These are phyloP conservation scores for Oreochromis niloticus DNA, from an alignment of 2,113 vertebrate genomes.

Conservation along the genomic window DNA sequence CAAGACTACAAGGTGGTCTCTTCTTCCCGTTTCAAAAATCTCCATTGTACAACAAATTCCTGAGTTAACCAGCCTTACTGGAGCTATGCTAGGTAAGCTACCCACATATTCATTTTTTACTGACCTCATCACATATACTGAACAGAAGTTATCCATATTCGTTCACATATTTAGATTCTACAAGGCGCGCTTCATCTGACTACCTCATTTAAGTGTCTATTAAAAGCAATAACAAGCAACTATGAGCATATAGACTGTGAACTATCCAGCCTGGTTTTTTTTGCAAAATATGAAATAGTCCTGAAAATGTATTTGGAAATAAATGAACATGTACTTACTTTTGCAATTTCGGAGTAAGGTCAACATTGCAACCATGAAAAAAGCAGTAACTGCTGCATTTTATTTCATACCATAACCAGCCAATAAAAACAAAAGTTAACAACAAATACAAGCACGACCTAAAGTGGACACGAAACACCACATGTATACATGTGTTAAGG, in stretches of 20 bases:
- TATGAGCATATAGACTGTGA: not conserved
- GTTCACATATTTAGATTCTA: not conserved
- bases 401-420: not conserved
- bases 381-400: not conserved
- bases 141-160: not conserved
- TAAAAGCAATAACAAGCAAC: not conserved
- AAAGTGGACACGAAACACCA: not conserved
- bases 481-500: not conserved
- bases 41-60: not conserved
- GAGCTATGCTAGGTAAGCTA: not conserved
- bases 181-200: not conserved
- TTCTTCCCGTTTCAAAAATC: not conserved
- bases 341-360: not conserved
- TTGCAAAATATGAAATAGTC: not conserved
- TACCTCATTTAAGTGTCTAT: not conserved
- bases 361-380: not conserved
- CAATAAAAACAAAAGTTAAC: not conserved
- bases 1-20: not conserved
- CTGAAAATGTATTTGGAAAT: not conserved
- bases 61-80: not conserved
- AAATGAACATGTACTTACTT: not conserved
- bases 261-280: not conserved
- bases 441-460: not conserved
- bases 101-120: not conserved
- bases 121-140: not conserved